phyloP scores from a whole-genome alignment of 1,140 invertebrate genomes.

The Trichonephila clavata region DNA sequence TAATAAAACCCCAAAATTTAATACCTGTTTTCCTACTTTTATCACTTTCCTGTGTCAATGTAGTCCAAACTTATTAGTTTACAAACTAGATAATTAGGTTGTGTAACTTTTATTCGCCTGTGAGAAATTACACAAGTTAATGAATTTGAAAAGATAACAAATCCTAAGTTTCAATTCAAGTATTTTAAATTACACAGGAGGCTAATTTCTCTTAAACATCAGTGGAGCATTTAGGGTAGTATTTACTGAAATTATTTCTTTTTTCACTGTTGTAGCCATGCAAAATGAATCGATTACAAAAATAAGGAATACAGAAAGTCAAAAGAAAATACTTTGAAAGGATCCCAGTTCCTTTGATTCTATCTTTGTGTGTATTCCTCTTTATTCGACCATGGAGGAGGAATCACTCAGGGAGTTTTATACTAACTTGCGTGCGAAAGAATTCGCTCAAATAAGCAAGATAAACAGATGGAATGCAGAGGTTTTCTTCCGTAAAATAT shows the following conservation, averaged over 20 bases:
- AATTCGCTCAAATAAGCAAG: background rate
- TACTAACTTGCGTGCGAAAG: background rate
- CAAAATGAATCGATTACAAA: background rate
- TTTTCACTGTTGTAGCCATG: background rate
- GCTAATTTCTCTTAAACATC: constrained; percentile 18
- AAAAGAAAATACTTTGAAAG: background rate
- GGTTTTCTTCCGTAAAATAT: background rate
- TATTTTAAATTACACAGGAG: background rate
- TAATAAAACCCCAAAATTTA: too few species aligned
- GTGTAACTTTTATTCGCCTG: background rate
- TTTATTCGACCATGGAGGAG: background rate
- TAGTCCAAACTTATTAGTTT: background rate
- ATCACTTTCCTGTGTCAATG: background rate
- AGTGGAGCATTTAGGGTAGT: background rate
- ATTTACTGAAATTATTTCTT: constrained; percentile 5
- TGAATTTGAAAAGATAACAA: background rate
- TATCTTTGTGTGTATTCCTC: background rate
- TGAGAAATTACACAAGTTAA: background rate
- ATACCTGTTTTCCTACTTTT: too few species aligned
- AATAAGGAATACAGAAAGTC: background rate
- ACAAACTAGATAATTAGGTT: background rate
- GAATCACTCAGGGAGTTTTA: too few species aligned
- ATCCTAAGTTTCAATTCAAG: background rate
- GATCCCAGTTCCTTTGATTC: background rate
- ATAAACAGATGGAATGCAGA: background rate